Evolutionary conservation across 2,113 vertebrate species (phyloP).

Genomic region (Oryctolagus cuniculus): DNA sequence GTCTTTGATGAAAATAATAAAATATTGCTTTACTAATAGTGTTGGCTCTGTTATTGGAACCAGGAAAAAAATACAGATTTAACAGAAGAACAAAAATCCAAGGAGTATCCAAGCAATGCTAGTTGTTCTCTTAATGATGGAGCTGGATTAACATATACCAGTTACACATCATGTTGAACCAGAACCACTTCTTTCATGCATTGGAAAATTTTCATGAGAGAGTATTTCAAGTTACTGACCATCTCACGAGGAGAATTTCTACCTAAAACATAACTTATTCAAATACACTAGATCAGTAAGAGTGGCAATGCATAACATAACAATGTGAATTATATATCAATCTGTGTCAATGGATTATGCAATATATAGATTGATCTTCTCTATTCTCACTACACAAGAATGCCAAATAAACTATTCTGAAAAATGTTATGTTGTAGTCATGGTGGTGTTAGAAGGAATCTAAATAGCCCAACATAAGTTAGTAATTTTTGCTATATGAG

Average conservation of each 20-base stretch:
- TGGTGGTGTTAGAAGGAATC: not conserved
- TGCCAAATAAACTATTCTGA: not conserved
- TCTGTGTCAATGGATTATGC: not conserved
- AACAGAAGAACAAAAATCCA: not conserved
- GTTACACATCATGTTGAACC: not conserved
- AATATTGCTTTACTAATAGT: not conserved
- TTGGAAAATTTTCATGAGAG: not conserved
- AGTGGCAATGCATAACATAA: not conserved
- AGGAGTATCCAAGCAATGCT: not conserved
- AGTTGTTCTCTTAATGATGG: not conserved
- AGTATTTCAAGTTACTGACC: slow-evolving; percentile 32
- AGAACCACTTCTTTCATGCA: not conserved
- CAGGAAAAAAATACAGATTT: not conserved
- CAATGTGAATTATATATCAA: not conserved
- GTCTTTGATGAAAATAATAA: not conserved
- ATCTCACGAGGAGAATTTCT: not conserved
- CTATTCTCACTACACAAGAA: not conserved
- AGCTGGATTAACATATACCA: not conserved
- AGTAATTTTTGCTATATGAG: not conserved
- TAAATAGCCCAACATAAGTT: not conserved
- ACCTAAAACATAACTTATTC: not conserved
- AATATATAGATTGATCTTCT: not conserved
- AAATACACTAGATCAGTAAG: not conserved
- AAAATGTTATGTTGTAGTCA: not conserved
- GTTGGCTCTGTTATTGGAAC: not conserved